Evolutionary conservation across 2,888 invertebrate genomes (phyloP).

Genomic region (Siphonodentalium dalli): DNA sequence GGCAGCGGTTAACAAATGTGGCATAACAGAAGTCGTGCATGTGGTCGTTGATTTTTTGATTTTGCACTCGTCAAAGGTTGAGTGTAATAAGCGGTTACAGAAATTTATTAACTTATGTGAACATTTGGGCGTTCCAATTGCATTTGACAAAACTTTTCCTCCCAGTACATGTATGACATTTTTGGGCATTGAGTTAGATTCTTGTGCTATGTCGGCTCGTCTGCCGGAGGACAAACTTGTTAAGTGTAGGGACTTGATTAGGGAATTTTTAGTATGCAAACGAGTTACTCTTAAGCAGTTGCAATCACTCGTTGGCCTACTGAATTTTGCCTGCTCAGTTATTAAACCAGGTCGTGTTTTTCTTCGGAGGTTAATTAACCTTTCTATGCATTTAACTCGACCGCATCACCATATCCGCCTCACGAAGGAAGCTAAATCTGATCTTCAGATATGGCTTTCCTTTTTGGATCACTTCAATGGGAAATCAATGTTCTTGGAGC

Average conservation of each 20-base stretch:
- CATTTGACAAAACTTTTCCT: conserved; percentile 9
- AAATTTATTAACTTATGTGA: conserved; percentile 3
- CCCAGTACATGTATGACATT: conserved; percentile 6
- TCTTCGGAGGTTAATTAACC: neutral
- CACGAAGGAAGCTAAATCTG: neutral
- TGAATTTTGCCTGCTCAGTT: conserved; percentile 13
- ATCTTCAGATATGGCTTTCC: neutral
- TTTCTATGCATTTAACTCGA: neutral
- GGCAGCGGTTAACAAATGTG: conserved; percentile 11
- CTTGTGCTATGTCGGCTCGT: conserved; percentile 2
- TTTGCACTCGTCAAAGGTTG: neutral
- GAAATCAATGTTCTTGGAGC: neutral
- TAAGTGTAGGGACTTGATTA: conserved; percentile 1
- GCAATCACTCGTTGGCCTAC: conserved; percentile 8
- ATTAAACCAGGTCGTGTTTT: conserved; percentile 12
- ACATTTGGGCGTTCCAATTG: conserved; percentile 6
- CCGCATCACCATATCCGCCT: too few species aligned
- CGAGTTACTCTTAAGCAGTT: conserved; percentile 3
- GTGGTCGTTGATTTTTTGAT: conserved; percentile 21
- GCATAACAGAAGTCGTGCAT: conserved; percentile 9
- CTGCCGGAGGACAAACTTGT: conserved; percentile 7
- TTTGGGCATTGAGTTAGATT: conserved; percentile 10
- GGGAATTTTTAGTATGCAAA: neutral
- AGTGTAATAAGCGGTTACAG: neutral
- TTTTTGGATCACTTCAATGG: neutral